These are phyloP conservation scores for Zaprionus africanus DNA, from an alignment of 1,140 invertebrate species.

Conservation along the genomic window DNA sequence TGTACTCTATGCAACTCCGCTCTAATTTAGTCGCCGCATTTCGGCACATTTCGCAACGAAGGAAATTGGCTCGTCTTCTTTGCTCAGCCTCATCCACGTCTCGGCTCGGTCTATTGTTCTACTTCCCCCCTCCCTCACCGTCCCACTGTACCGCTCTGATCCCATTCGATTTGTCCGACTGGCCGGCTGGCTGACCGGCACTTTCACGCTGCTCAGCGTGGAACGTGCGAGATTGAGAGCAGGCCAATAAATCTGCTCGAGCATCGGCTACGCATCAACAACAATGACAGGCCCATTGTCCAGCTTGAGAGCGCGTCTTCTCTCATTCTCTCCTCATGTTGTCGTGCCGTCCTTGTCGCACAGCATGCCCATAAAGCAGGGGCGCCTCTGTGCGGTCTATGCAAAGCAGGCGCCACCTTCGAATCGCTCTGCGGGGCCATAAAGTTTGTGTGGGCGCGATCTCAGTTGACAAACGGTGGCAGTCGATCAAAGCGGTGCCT, in stretches of 20 bases:
- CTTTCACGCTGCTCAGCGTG: slow-evolving; percentile 75
- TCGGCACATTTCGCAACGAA: slow-evolving; percentile 51
- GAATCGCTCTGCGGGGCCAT: slow-evolving; percentile 11
- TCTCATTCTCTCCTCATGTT: background rate
- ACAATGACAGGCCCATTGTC: slow-evolving; percentile 65
- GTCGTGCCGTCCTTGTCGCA: background rate
- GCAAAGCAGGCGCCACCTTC: slow-evolving; percentile 39
- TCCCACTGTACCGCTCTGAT: background rate
- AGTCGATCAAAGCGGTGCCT: background rate
- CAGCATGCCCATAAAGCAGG: slow-evolving; percentile 44
- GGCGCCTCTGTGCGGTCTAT: slow-evolving; percentile 53
- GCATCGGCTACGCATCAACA: slow-evolving; percentile 66
- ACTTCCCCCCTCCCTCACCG: background rate
- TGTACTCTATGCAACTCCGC: slow-evolving; percentile 27
- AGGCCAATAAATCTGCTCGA: slow-evolving; percentile 73
- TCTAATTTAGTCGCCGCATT: slow-evolving; percentile 69
- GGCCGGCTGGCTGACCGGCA: slow-evolving; percentile 26
- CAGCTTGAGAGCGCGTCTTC: slow-evolving; percentile 31
- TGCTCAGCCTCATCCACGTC: background rate
- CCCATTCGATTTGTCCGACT: background rate
- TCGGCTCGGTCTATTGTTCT: slow-evolving; percentile 2
- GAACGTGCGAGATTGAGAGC: slow-evolving; percentile 63
- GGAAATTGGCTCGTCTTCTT: slow-evolving; percentile 65
- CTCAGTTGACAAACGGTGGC: slow-evolving; percentile 8
- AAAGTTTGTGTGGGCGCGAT: slow-evolving; percentile 16